Percentiles rank a stretch among this genome's conserved stretches.
These are phyloP conservation scores for Ormia ochracea DNA, from an alignment of 2,888 invertebrate genomes.

Conservation along the genomic window DNA sequence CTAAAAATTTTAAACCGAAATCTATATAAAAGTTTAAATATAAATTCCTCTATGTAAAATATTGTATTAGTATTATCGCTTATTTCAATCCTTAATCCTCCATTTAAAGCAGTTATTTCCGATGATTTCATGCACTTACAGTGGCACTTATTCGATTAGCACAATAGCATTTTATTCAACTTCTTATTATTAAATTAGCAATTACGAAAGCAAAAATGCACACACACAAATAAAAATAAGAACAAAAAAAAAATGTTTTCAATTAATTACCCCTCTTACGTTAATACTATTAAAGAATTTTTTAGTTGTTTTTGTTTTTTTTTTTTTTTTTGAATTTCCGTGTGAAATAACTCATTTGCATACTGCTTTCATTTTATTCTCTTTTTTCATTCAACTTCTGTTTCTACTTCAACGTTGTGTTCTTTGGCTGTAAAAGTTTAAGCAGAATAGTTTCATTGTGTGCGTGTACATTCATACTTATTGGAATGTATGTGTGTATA, in stretches of 20 bases:
- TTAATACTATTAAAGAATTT: conserved; percentile 37
- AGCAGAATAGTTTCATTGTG: background rate
- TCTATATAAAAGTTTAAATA: too few species aligned
- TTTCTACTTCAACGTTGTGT: background rate
- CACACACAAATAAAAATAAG: background rate
- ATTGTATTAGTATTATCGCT: background rate
- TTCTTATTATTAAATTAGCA: conserved; percentile 40
- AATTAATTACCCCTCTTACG: conserved; percentile 50
- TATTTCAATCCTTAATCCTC: background rate
- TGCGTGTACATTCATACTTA: too few species aligned
- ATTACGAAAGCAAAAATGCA: background rate
- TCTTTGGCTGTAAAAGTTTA: background rate
- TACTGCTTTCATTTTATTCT: background rate
- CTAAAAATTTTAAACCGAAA: too few species aligned
- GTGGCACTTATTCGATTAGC: conserved; percentile 5
- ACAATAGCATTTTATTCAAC: conserved; percentile 12
- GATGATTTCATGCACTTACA: conserved; percentile 15
- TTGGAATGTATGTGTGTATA: too few species aligned
- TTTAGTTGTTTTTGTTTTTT: too few species aligned
- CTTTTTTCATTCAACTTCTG: background rate
- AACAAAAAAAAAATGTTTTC: conserved; percentile 28
- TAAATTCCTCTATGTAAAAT: too few species aligned
- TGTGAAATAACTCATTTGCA: conserved; percentile 39
- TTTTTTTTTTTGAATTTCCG: conserved; percentile 20
- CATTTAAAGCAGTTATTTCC: background rate